Percentiles rank a stretch among this genome's conserved stretches.
Evolutionary conservation across 2,888 invertebrate genomes (phyloP).

Genomic region (Eucera pruinosa): DNA sequence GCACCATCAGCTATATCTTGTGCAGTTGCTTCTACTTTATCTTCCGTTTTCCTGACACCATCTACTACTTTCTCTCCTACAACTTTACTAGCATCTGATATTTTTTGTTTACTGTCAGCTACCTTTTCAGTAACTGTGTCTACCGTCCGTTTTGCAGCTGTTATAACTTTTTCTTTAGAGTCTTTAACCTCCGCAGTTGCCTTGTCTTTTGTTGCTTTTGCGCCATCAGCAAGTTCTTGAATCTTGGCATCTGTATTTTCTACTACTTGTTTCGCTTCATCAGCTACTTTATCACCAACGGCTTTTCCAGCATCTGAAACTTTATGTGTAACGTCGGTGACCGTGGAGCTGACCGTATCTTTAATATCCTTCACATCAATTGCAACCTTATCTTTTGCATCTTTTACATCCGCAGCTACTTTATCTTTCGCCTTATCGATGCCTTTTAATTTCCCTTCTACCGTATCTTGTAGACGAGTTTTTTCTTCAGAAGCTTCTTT

Average conservation of each 20-base stretch:
- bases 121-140: constrained; percentile 39
- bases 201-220: constrained; percentile 44
- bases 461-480: constrained; percentile 83
- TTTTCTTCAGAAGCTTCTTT: constrained; percentile 53
- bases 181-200: constrained; percentile 15
- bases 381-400: constrained; percentile 37
- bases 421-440: constrained; percentile 28
- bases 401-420: constrained; percentile 42
- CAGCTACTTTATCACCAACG: constrained; percentile 15
- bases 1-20: constrained; percentile 75
- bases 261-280: constrained; percentile 28
- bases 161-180: constrained; percentile 32
- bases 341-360: constrained; percentile 48
- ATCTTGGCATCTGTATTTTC: constrained; percentile 34
- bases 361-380: constrained; percentile 49
- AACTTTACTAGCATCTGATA: constrained; percentile 77
- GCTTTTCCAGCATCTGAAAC: constrained; percentile 6
- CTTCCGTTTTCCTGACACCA: constrained; percentile 56
- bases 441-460: constrained; percentile 65
- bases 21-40: constrained; percentile 66
- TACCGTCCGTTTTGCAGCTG: constrained; percentile 59
- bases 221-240: not conserved
- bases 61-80: constrained; percentile 75
- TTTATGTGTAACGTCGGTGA: constrained; percentile 42
- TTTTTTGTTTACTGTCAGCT: constrained; percentile 22